These are phyloP conservation scores for Hemibagrus wyckioides DNA, from an alignment of 2,113 vertebrate species.

Conservation along the genomic window DNA sequence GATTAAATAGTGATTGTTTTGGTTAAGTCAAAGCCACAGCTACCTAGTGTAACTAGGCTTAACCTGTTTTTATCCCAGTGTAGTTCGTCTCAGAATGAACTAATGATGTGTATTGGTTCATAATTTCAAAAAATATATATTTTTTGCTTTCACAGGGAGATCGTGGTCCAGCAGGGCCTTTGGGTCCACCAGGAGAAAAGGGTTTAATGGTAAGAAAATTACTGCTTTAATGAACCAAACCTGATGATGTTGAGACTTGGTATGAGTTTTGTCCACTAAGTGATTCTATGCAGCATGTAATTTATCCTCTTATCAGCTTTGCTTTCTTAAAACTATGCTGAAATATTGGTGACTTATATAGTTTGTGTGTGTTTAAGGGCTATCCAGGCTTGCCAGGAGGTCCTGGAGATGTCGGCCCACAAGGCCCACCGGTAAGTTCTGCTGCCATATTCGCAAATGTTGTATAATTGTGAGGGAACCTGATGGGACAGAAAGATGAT, in stretches of 20 bases:
- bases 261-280: neutral
- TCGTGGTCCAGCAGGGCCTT: conserved; percentile 85
- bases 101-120: neutral
- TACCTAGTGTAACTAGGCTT: neutral
- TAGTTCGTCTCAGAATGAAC: neutral
- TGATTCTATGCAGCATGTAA: neutral
- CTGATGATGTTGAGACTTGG: neutral
- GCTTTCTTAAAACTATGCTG: neutral
- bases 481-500: neutral
- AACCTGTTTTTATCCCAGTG: neutral
- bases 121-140: no score
- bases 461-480: neutral
- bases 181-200: conserved; percentile 88
- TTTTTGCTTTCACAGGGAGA: conserved; percentile 80
- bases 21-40: no score
- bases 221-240: neutral
- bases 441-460: neutral
- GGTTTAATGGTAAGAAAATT: conserved; percentile 82
- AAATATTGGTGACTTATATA: neutral
- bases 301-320: neutral
- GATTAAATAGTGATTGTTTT: no score
- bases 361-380: conserved; percentile 72
- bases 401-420: conserved; percentile 83
- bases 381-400: conserved; percentile 86
- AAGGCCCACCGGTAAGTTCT: conserved; percentile 86